Conservation (phyloP, 2,113 vertebrate species). For the Suncus etruscus region DNA sequence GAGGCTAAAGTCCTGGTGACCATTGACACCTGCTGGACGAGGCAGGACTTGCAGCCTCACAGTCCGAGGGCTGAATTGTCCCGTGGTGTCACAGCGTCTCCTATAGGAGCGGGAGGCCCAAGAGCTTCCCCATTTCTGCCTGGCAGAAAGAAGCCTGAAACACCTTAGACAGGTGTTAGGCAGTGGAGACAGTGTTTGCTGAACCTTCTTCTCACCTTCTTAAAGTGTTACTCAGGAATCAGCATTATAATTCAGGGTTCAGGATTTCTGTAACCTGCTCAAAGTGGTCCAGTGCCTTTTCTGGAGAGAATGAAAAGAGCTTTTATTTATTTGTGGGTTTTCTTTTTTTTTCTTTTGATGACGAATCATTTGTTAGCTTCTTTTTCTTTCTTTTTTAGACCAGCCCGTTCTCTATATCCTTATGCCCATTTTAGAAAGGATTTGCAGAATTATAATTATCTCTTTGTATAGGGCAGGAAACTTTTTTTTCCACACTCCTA, state of each 20-base stretch:
- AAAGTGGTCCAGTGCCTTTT: constrained; percentile 13
- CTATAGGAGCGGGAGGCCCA: constrained; percentile 70
- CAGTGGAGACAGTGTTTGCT: constrained; percentile 30
- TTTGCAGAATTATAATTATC: too few relatives aligned
- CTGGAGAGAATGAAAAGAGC: constrained; percentile 50
- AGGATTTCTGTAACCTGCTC: neutral
- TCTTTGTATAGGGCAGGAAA: too few relatives aligned
- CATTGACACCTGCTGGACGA: constrained; percentile 80
- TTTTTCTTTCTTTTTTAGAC: too few relatives aligned
- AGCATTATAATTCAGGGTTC: constrained; percentile 53
- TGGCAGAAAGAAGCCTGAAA: constrained; percentile 50
- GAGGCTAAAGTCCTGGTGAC: constrained; percentile 21
- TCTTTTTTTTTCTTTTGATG: constrained; percentile 9
- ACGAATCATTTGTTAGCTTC: constrained; percentile 29
- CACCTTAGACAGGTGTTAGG: constrained; percentile 59
- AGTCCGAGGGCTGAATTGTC: neutral
- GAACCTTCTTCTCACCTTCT: constrained; percentile 61
- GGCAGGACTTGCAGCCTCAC: constrained; percentile 57
- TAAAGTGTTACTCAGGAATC: constrained; percentile 61
- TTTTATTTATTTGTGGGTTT: constrained; percentile 52
- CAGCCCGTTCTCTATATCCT: too few relatives aligned
- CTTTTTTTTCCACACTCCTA: too few relatives aligned
- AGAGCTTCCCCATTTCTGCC: neutral
- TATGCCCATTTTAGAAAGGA: too few relatives aligned
- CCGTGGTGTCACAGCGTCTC: constrained; percentile 67